A percentile compares a stretch with the other conserved stretches of the same genome.
phyloP scores from a whole-genome alignment of 2,888 invertebrate species.

The Macropis europaea region DNA sequence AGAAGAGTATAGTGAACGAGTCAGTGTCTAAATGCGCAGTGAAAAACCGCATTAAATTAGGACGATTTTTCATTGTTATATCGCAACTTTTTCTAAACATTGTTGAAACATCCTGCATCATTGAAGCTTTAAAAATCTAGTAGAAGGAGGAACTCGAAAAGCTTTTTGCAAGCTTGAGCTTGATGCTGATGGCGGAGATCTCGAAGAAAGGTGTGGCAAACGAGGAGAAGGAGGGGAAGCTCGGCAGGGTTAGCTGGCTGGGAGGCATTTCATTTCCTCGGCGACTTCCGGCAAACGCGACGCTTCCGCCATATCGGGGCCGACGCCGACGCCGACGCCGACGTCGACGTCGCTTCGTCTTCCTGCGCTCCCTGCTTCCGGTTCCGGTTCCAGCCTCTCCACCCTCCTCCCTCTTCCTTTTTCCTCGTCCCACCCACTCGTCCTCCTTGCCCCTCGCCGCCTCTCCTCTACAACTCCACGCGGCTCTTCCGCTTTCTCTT shows the following conservation, averaged over 20 bases:
- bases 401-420: constrained; percentile 23
- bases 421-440: constrained; percentile 14
- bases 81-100: too few species aligned
- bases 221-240: constrained; percentile 31
- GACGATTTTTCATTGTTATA: too few species aligned
- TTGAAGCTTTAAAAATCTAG: too few species aligned
- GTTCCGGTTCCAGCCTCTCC: constrained; percentile 66
- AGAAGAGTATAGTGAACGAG: too few species aligned
- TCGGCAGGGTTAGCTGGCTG: constrained; percentile 56
- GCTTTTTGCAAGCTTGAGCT: constrained; percentile 5
- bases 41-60: too few species aligned
- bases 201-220: constrained; percentile 28
- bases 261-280: constrained; percentile 79
- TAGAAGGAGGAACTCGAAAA: too few species aligned
- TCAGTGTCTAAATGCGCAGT: too few species aligned
- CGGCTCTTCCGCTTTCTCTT: constrained; percentile 69
- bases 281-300: constrained; percentile 79
- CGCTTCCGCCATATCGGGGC: constrained; percentile 77
- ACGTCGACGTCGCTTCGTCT: constrained; percentile 68
- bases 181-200: constrained; percentile 23
- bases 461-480: constrained; percentile 18
- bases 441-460: constrained; percentile 31
- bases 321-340: constrained; percentile 58
- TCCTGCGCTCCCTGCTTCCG: constrained; percentile 74
- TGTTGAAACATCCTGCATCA: too few species aligned